phyloP scores from a whole-genome alignment of 2,888 invertebrate species.

The Diogma glabrata region DNA sequence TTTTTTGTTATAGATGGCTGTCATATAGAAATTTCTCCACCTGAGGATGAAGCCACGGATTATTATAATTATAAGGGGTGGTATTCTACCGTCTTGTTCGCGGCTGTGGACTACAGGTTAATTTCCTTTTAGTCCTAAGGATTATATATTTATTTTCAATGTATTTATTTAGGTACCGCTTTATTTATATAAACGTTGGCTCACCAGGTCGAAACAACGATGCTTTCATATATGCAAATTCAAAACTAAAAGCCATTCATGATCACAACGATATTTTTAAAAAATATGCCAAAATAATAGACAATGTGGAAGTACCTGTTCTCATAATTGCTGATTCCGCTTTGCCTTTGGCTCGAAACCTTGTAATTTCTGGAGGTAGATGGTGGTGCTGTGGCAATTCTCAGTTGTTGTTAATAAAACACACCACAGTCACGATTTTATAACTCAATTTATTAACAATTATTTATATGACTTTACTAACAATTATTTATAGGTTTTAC shows the following conservation, averaged over 20 bases:
- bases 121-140: too few relatives aligned
- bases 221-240: conserved; percentile 9
- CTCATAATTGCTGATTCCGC: conserved; percentile 15
- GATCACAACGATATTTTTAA: not conserved
- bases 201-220: conserved; percentile 9
- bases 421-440: too few relatives aligned
- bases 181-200: conserved; percentile 14
- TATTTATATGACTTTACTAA: too few relatives aligned
- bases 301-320: conserved; percentile 13
- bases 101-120: too few relatives aligned
- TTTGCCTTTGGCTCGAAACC: not conserved
- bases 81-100: too few relatives aligned
- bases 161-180: conserved; percentile 11
- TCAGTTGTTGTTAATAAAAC: too few relatives aligned
- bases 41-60: conserved; percentile 6
- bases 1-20: conserved; percentile 10
- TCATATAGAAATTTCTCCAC: conserved; percentile 12
- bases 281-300: conserved; percentile 11
- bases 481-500: too few relatives aligned
- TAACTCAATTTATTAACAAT: too few relatives aligned
- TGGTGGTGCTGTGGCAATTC: too few relatives aligned
- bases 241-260: not conserved
- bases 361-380: too few relatives aligned
- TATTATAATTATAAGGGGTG: conserved; percentile 16
- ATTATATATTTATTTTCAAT: too few relatives aligned